Conservation (phyloP, 2,797 vertebrate genomes). For the Micromesistius poutassou region DNA sequence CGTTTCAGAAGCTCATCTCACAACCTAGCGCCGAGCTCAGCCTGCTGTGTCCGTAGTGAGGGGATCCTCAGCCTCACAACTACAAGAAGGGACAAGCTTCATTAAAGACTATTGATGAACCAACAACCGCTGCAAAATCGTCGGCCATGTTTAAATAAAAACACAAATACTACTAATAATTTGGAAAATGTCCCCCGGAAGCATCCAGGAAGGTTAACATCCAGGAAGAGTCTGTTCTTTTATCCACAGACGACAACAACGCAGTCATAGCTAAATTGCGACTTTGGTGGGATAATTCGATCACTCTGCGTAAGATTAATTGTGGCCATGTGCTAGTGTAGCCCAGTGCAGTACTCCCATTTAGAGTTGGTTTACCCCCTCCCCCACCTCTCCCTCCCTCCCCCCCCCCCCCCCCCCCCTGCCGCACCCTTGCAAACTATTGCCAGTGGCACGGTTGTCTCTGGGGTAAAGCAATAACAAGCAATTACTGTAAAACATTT, state of each 20-base stretch:
- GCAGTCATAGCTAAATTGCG: constrained; percentile 44
- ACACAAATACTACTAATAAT: constrained; percentile 59
- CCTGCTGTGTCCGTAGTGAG: too few species aligned
- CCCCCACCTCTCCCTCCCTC: too few species aligned
- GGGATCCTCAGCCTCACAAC: too few species aligned
- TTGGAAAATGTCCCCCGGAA: constrained; percentile 47
- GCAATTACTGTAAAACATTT: background rate
- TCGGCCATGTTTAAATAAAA: constrained; percentile 25
- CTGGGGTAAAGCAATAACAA: background rate
- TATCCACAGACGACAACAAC: constrained; percentile 56
- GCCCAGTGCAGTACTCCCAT: background rate
- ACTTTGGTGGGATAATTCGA: constrained; percentile 68
- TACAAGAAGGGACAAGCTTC: too few species aligned
- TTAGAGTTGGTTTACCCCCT: background rate
- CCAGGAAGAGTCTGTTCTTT: constrained; percentile 49
- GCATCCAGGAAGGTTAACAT: constrained; percentile 41
- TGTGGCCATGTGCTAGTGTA: constrained; percentile 24
- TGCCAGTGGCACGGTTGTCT: background rate
- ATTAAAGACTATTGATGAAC: too few species aligned
- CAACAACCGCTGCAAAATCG: constrained; percentile 32
- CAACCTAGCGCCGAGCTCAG: too few species aligned
- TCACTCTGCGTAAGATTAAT: constrained; percentile 64
- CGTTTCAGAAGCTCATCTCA: too few species aligned
- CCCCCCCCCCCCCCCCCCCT: too few species aligned
- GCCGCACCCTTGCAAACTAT: background rate